Percentiles rank a stretch among this genome's conserved stretches.
Evolutionary conservation across 2,888 invertebrate species (phyloP).

Genomic region (Eurois occulta): DNA sequence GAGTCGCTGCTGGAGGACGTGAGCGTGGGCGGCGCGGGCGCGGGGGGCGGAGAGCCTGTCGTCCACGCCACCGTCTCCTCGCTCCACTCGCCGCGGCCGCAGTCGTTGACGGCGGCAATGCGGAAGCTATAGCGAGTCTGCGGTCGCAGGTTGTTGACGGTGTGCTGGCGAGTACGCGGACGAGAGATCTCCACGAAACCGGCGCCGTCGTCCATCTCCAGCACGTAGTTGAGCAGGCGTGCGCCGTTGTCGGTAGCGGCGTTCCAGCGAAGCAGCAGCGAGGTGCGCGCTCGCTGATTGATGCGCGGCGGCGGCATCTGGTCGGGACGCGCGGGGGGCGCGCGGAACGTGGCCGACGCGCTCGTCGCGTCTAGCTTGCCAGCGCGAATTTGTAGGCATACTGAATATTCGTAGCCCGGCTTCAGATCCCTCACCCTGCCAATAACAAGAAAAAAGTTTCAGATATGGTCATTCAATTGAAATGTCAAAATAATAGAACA

Average conservation of each 20-base stretch:
- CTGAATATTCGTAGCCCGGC: constrained; percentile 96
- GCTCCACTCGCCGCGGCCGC: constrained; percentile 94
- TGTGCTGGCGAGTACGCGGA: constrained; percentile 94
- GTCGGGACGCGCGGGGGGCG: constrained; percentile 95
- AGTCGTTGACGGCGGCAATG: constrained; percentile 95
- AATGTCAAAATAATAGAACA: background rate
- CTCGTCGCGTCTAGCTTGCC: constrained; percentile 94
- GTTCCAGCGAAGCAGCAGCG: constrained; percentile 93
- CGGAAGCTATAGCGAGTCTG: constrained; percentile 96
- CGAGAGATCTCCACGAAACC: constrained; percentile 94
- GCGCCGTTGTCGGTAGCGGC: constrained; percentile 95
- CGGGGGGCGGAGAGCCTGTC: constrained; percentile 94
- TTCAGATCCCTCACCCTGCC: constrained; percentile 94
- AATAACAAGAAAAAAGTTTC: constrained; percentile 5
- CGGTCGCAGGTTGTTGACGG: constrained; percentile 93
- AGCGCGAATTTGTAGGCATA: constrained; percentile 94
- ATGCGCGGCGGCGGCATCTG: constrained; percentile 93
- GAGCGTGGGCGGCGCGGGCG: constrained; percentile 94
- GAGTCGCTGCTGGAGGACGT: constrained; percentile 91
- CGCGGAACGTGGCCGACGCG: constrained; percentile 94
- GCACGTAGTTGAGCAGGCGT: constrained; percentile 93
- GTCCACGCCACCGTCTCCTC: constrained; percentile 93
- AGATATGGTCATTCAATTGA: background rate
- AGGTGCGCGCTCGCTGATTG: constrained; percentile 92
- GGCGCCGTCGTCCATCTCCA: constrained; percentile 94